Evolutionary conservation across 2,113 vertebrate species (phyloP).

Genomic region (Lonchura striata): DNA sequence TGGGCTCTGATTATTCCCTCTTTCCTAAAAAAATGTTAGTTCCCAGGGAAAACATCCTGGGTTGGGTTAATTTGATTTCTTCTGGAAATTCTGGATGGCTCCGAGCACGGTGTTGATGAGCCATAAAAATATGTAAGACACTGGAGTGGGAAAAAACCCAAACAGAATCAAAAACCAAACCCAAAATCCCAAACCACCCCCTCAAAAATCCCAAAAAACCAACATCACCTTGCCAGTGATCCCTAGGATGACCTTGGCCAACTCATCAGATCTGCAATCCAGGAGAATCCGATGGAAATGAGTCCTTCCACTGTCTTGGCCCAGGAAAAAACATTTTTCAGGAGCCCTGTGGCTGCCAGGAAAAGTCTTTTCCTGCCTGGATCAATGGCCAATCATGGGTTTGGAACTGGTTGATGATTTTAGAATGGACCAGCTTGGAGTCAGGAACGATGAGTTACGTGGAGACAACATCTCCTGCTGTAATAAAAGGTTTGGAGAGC

Average conservation of each 20-base stretch:
- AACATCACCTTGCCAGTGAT: not conserved
- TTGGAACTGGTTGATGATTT: not conserved
- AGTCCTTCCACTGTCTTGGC: not conserved
- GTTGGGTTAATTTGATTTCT: not conserved
- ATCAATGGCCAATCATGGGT: not conserved
- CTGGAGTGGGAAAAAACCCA: not conserved
- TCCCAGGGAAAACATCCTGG: not conserved
- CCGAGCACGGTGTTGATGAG: fast-evolving
- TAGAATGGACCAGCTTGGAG: not conserved
- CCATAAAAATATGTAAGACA: not conserved
- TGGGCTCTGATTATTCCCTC: not conserved
- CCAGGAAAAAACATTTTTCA: not conserved
- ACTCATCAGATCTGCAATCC: not conserved
- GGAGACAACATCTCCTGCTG: not conserved
- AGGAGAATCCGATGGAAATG: not conserved
- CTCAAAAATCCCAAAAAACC: not conserved
- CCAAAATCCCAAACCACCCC: fast-evolving
- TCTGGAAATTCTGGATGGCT: not conserved
- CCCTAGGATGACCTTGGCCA: not conserved
- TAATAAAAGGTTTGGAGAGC: not conserved
- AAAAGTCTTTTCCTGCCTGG: not conserved
- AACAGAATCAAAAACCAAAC: not conserved
- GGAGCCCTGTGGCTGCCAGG: not conserved
- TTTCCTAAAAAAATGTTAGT: not conserved
- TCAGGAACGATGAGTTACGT: not conserved